Conservation (phyloP, 2,113 vertebrate genomes). For the Recurvirostra avosetta region DNA sequence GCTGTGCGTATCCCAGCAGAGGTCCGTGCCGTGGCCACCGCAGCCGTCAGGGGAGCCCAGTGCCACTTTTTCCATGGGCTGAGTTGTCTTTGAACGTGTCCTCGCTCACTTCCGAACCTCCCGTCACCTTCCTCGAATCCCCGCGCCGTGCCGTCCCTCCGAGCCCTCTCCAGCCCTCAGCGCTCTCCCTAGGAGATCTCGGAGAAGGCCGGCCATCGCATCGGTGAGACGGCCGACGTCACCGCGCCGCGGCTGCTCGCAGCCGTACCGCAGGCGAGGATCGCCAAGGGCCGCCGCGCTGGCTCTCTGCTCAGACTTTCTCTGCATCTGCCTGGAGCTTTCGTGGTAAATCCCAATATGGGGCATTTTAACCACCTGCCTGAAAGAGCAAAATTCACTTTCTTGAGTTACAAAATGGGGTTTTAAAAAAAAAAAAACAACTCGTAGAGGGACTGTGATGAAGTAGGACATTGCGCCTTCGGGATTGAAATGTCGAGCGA, state of each 20-base stretch:
- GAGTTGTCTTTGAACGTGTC: not conserved
- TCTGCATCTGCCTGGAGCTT: not conserved
- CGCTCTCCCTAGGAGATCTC: rapidly evolving
- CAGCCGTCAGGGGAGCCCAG: not conserved
- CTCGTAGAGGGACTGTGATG: not conserved
- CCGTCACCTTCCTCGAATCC: not conserved
- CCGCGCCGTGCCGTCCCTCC: rapidly evolving
- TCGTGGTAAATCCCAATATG: rapidly evolving
- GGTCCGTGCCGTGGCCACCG: rapidly evolving
- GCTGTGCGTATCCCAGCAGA: rapidly evolving
- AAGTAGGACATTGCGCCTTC: rapidly evolving
- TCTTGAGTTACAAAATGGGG: not conserved
- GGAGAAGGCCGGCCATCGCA: not conserved
- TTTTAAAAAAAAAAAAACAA: not conserved
- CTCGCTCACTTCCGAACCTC: not conserved
- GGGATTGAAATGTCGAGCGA: not conserved
- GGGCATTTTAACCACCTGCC: not conserved
- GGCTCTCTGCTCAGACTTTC: not conserved
- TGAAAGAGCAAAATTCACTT: not conserved
- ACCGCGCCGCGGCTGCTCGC: not conserved
- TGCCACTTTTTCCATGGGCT: not conserved
- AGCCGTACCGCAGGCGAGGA: rapidly evolving
- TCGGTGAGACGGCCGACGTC: not conserved
- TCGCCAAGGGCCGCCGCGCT: not conserved
- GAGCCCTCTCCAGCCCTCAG: not conserved